These are phyloP conservation scores for Danionella dracula DNA, from an alignment of 2,797 vertebrate species.

Conservation along the genomic window DNA sequence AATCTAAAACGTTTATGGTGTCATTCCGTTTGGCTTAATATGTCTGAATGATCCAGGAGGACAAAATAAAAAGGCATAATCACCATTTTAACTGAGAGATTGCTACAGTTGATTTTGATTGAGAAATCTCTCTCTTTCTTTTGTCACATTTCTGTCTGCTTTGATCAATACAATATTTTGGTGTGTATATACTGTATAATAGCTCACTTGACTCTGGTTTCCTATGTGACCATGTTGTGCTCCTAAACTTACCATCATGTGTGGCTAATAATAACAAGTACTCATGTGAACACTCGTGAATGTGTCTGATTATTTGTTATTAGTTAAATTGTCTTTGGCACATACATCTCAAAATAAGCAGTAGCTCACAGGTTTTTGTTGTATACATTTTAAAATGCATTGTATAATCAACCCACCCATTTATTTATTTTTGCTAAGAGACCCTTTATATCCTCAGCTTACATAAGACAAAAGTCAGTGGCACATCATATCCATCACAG, in stretches of 20 bases:
- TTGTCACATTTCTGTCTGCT: slow-evolving; percentile 16
- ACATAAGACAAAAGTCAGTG: no score
- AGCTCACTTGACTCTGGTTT: slow-evolving; percentile 53
- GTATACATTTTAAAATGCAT: no score
- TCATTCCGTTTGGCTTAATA: not conserved
- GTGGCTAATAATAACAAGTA: slow-evolving; percentile 73
- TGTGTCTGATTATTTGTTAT: no score
- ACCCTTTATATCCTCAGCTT: no score
- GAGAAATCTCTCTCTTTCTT: slow-evolving; percentile 8
- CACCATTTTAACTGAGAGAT: slow-evolving; percentile 13
- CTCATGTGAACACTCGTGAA: slow-evolving; percentile 64
- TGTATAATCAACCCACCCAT: no score
- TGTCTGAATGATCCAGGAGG: not conserved
- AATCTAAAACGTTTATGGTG: not conserved
- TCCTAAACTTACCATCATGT: slow-evolving; percentile 67
- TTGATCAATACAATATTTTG: slow-evolving; percentile 49
- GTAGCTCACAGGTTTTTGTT: no score
- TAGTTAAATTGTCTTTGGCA: no score
- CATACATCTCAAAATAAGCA: no score
- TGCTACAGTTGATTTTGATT: not conserved
- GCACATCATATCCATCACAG: no score
- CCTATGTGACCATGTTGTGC: slow-evolving; percentile 57
- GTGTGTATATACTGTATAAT: slow-evolving; percentile 51
- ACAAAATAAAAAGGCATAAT: not conserved
- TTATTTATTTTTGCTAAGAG: no score